A percentile compares a stretch with the other conserved stretches of the same genome.
Evolutionary conservation across 2,113 vertebrate species (phyloP).

Genomic region (Cyanistes caeruleus): DNA sequence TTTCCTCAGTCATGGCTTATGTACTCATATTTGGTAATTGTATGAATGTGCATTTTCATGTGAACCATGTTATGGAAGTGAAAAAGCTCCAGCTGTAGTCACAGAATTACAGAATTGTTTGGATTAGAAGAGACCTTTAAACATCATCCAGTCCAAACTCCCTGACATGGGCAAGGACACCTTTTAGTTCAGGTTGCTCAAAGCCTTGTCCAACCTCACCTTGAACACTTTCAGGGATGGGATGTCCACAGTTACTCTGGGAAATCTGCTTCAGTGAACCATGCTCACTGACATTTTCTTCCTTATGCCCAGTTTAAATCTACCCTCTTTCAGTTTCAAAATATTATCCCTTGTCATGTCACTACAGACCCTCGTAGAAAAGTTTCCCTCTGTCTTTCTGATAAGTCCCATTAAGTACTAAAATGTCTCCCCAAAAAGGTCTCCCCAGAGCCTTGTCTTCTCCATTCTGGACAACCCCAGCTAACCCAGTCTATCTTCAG

Average conservation of each 20-base stretch:
- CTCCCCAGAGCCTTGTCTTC: neutral
- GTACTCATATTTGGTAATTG: neutral
- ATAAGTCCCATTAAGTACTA: neutral
- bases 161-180: neutral
- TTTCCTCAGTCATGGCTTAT: neutral
- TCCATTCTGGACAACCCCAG: neutral
- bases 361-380: neutral
- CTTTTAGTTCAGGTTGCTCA: neutral
- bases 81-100: neutral
- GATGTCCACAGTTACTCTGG: fast-evolving
- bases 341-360: neutral
- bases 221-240: neutral
- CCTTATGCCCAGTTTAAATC: neutral
- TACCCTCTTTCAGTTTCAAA: neutral
- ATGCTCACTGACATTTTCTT: neutral
- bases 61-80: neutral
- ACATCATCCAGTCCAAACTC: neutral
- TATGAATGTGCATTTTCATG: neutral
- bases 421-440: neutral
- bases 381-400: too few relatives aligned
- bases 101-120: neutral
- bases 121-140: neutral
- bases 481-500: neutral
- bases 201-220: neutral
- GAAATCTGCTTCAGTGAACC: neutral